These are phyloP conservation scores for Liparis tanakae DNA, from an alignment of 2,797 vertebrate genomes.

Conservation along the genomic window DNA sequence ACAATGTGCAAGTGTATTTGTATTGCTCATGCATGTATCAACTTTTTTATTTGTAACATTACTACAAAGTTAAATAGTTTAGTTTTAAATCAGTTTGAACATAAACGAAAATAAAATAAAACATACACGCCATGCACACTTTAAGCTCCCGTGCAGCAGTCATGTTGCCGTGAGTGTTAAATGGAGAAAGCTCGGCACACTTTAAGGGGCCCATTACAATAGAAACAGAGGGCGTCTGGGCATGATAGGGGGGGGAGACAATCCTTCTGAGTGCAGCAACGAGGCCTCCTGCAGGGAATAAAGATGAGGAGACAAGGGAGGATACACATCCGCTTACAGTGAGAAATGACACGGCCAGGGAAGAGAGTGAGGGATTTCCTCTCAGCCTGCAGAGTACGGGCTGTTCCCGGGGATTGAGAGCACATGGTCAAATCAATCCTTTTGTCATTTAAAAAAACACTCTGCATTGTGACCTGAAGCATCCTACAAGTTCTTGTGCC, in stretches of 20 bases:
- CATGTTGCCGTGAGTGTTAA: conserved; percentile 35
- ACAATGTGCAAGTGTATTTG: neutral
- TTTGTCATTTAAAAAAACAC: conserved; percentile 47
- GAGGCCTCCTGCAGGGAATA: conserved; percentile 61
- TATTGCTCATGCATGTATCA: conserved; percentile 1
- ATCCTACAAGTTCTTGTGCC: conserved; percentile 4
- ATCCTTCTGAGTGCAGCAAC: conserved; percentile 64
- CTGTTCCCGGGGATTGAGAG: conserved; percentile 49
- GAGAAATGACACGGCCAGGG: conserved; percentile 46
- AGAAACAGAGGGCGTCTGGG: conserved; percentile 52
- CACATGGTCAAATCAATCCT: conserved; percentile 62
- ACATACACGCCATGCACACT: too few species aligned
- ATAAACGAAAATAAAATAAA: neutral
- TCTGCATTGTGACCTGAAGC: conserved; percentile 8
- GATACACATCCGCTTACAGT: conserved; percentile 56
- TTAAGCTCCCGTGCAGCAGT: neutral
- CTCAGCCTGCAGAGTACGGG: conserved; percentile 44
- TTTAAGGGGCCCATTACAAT: conserved; percentile 35
- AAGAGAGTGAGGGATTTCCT: conserved; percentile 61
- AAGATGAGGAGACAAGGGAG: conserved; percentile 72
- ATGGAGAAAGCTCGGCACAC: conserved; percentile 19
- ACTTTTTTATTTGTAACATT: neutral
- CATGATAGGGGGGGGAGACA: conserved; percentile 56
- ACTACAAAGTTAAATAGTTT: neutral
- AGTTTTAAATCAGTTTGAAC: neutral